Evolutionary conservation across 1,140 invertebrate species (phyloP), one percentile per base, ranked within the genome.

Genomic region (Drosophila miranda): DNA sequence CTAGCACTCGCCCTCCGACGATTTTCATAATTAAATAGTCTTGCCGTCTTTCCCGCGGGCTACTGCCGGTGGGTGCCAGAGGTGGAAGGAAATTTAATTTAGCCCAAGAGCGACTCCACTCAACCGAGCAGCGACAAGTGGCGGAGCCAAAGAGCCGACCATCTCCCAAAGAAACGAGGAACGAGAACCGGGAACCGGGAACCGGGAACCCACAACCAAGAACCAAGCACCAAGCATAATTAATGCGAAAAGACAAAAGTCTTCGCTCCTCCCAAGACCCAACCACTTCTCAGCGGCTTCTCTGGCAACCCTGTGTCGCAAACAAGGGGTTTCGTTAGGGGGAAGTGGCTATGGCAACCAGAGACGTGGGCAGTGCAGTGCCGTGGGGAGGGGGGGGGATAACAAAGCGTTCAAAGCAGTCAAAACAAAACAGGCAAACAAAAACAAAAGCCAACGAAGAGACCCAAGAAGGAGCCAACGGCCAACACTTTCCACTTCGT

Each of bases 11-110:
- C 8, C 0, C 6, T 28, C 28, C 28, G 7, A 76, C 68, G 60
- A 74, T 75, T 66, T 66, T 82, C 75, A 76, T 84, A 83, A 83
- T 83, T 83, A 84, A 83, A 83, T 82, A 72, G 66, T 38, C 34
- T 38, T 38, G 11, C 7, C 41, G 45, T 68, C 62, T 74, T 58
- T 84, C 70, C 59, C 59, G 70, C 46, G 70, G 48, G 68, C 46
- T 43, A 26, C n/a, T 30, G 6, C 19, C 28, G 11, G 7, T 41
- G 14, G 60, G 13, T 11, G 28, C 13, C 13, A 14, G 45, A 48
- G 53, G 38, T 49, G 67, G 60, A 52, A 21, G 60, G 7, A 68
- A 78, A 78, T 81, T 86, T 86, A 81, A 84, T 81, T 81, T 86
- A 63, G 34, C 50, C 43, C 54, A 9, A 14, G 14, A 30, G 8